Base-by-base conservation (phyloP, 2,113 vertebrate species). In the Ornithorhynchus anatinus region DNA sequence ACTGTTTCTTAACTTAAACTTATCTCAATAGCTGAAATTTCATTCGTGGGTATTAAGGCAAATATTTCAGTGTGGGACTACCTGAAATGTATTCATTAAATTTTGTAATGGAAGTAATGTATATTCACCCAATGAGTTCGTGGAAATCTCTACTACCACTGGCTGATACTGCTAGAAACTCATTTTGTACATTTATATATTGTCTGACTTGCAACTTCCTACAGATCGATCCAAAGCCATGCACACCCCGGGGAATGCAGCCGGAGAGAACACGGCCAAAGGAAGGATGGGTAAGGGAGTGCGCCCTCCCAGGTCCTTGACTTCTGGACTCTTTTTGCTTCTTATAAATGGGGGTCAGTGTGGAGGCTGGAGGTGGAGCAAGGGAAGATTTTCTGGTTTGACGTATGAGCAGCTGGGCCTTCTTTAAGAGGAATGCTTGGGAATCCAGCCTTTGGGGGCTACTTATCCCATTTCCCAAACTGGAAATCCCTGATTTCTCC, bases 141-240 rank as follows among this genome's bases (percentile, higher is more conserved):
- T 9, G 35, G 50, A 64, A 25, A 5, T 11, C 40, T 77, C 58
- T 7, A 38, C 19, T 23, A 37, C 31, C 19, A 9, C 7, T 31
- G n/a, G 29, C 53, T 19, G 12, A 50, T 59, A 40, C 32, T 15
- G 8, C 20, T 16, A 1, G 23, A 22, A 32, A 0, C 0, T 23
- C 29, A 44, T 47, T 59, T 32, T 56, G 1, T 20, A 0, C 5
- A 1, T 47, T 87, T 40, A 77, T 27, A 17, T n/a, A 38, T 47
- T 63, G 67, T 69, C 83, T 77, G 42, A 5, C 66, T 43, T 86
- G 82, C 69, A 69, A 67, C 64, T 87, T 88, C 37, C 81, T 74
- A 22, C 91, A 99, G 98, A 99, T 99, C 81, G 98, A 99, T 89
- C 98, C 98, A 77, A 99, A 99, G 94, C 98, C 98, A 81, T 99